Evolutionary conservation across 2,888 invertebrate species (phyloP).

Genomic region (Corbicula japonica): DNA sequence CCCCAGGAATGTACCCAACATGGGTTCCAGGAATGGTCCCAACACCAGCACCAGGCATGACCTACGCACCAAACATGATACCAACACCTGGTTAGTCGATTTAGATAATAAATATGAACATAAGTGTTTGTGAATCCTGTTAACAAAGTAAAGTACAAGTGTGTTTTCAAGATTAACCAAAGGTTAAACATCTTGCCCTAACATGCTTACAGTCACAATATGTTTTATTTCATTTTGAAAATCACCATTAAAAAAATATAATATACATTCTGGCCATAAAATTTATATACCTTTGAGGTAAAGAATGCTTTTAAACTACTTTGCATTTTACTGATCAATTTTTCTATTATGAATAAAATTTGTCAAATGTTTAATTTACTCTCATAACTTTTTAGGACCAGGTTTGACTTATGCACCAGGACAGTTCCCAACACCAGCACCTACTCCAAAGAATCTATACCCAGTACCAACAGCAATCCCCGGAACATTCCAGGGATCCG

Average conservation of each 20-base stretch:
- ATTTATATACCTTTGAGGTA: neutral
- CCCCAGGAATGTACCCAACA: conserved; percentile 57
- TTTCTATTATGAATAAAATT: neutral
- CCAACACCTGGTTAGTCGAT: no score
- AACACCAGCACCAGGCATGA: conserved; percentile 66
- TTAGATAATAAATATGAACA: no score
- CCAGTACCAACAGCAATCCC: conserved; percentile 69
- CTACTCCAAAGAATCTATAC: conserved; percentile 48
- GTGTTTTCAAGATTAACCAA: no score
- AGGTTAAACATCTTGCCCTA: no score
- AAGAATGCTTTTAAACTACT: neutral
- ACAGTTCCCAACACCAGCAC: conserved; percentile 40
- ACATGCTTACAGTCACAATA: no score
- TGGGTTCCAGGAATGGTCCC: conserved; percentile 39
- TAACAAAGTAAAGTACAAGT: no score
- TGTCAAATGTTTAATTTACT: neutral
- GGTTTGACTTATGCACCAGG: conserved; percentile 50
- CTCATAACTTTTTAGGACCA: conserved; percentile 12
- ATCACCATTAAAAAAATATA: no score
- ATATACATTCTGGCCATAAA: conserved; percentile 23
- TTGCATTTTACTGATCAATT: neutral
- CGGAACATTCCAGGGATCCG: conserved; percentile 66
- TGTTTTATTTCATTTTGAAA: no score
- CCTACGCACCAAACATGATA: no score
- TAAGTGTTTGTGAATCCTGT: no score